These are phyloP conservation scores for Cerceris ruficornis DNA, from an alignment of 2,888 invertebrate genomes.

Conservation along the genomic window DNA sequence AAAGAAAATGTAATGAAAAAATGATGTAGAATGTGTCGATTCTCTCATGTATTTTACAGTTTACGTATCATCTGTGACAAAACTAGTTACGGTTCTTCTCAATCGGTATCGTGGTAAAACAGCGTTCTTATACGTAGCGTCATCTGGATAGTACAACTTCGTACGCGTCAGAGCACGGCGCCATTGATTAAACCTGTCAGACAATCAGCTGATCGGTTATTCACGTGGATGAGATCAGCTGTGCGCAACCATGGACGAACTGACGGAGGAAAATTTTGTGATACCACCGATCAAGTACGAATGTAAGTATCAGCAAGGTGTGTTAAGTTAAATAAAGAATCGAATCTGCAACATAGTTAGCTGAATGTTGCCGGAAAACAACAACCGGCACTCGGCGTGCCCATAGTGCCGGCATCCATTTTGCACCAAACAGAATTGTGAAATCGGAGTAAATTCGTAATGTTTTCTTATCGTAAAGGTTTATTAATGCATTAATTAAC, in stretches of 20 bases:
- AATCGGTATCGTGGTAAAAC: slow-evolving; percentile 38
- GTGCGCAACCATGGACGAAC: slow-evolving; percentile 73
- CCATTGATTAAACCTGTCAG: slow-evolving; percentile 72
- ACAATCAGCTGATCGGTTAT: slow-evolving; percentile 78
- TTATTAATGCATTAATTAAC: not conserved
- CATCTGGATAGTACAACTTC: slow-evolving; percentile 55
- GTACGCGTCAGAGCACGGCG: slow-evolving; percentile 30
- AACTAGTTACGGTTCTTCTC: slow-evolving; percentile 6
- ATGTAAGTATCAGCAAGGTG: slow-evolving; percentile 85
- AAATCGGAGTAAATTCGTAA: not conserved
- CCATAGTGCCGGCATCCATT: slow-evolving; percentile 42
- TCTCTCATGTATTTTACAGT: not conserved
- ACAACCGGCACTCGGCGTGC: slow-evolving; percentile 30
- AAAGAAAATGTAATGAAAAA: not conserved
- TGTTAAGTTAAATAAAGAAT: not conserved
- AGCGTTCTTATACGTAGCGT: slow-evolving; percentile 52
- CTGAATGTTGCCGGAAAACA: not conserved
- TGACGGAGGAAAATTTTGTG: slow-evolving; percentile 85
- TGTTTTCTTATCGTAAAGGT: not conserved
- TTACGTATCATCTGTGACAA: not conserved
- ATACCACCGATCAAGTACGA: slow-evolving; percentile 90
- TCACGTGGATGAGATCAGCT: slow-evolving; percentile 78
- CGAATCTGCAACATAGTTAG: not conserved
- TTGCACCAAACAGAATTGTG: slow-evolving; percentile 31
- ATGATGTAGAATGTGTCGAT: not conserved